These are phyloP conservation scores for Ophion ellenae DNA, from an alignment of 2,888 invertebrate genomes.

Conservation along the genomic window DNA sequence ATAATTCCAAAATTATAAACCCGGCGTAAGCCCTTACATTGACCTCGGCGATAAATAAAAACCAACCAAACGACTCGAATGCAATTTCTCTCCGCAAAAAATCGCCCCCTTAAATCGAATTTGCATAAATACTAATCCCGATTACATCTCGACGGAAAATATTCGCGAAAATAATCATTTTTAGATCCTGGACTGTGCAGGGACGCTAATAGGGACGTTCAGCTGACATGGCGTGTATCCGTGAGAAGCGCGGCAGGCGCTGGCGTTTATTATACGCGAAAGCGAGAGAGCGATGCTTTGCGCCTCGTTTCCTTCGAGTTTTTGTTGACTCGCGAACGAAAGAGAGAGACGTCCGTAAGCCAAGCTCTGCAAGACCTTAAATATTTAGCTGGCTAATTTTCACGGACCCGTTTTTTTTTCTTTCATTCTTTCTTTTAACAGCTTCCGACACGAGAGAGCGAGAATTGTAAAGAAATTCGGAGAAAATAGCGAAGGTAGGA, in stretches of 20 bases:
- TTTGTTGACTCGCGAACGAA: slow-evolving; percentile 38
- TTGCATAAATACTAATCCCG: not conserved
- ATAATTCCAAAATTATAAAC: no score
- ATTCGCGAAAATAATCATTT: not conserved
- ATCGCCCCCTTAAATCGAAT: not conserved
- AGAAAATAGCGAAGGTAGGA: slow-evolving; percentile 51
- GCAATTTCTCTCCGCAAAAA: not conserved
- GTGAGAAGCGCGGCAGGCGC: not conserved
- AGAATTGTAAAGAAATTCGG: slow-evolving; percentile 80
- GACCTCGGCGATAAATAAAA: no score
- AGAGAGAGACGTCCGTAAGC: slow-evolving; percentile 29
- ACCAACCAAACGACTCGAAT: not conserved
- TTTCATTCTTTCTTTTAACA: slow-evolving; percentile 72
- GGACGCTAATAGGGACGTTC: slow-evolving; percentile 21
- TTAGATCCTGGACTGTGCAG: not conserved
- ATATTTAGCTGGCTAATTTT: slow-evolving; percentile 82
- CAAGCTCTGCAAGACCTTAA: slow-evolving; percentile 72
- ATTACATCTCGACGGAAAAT: not conserved
- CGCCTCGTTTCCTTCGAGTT: slow-evolving; percentile 30
- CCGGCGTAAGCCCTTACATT: no score
- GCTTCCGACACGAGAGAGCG: slow-evolving; percentile 70
- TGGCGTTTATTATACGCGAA: slow-evolving; percentile 14
- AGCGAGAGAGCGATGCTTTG: slow-evolving; percentile 27
- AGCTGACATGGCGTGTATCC: slow-evolving; percentile 3
- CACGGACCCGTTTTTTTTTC: slow-evolving; percentile 67